A percentile compares a stretch with the other conserved stretches of the same genome.
Conservation (phyloP, 2,113 vertebrate species). For the Manacus vitellinus region DNA sequence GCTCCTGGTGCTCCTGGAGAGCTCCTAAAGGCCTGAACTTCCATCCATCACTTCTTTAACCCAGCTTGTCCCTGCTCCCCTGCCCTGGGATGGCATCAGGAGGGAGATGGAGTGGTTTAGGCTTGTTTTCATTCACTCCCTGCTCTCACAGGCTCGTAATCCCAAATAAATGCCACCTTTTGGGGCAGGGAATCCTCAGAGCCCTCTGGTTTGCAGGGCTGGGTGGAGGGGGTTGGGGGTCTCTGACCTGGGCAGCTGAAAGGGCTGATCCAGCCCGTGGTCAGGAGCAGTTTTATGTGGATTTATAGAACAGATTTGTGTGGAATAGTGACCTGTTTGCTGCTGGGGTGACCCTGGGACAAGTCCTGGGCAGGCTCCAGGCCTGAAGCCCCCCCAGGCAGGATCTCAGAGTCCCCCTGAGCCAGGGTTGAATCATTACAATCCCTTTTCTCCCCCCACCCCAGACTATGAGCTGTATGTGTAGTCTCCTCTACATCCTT, state of each 20-base stretch:
- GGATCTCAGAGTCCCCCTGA: neutral
- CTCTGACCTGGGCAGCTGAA: neutral
- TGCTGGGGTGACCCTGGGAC: rapidly evolving
- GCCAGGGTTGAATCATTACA: neutral
- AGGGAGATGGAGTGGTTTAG: rapidly evolving
- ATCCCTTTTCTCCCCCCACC: neutral
- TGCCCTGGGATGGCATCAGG: neutral
- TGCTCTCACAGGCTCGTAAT: rapidly evolving
- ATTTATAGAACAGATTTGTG: rapidly evolving
- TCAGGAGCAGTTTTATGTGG: neutral
- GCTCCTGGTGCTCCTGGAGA: neutral
- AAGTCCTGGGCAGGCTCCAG: rapidly evolving
- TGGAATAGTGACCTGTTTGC: neutral
- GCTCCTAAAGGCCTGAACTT: rapidly evolving
- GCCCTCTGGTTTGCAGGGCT: neutral
- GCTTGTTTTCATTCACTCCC: rapidly evolving
- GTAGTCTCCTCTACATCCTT: neutral
- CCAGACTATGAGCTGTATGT: neutral
- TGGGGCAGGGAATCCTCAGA: neutral
- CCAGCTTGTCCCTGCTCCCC: rapidly evolving
- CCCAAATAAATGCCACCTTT: neutral
- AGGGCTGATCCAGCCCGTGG: rapidly evolving
- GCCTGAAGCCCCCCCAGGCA: neutral
- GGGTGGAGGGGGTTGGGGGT: too few species aligned
- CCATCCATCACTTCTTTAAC: neutral